These are phyloP conservation scores for Noctua comes DNA, from an alignment of 2,888 invertebrate genomes.

Conservation along the genomic window DNA sequence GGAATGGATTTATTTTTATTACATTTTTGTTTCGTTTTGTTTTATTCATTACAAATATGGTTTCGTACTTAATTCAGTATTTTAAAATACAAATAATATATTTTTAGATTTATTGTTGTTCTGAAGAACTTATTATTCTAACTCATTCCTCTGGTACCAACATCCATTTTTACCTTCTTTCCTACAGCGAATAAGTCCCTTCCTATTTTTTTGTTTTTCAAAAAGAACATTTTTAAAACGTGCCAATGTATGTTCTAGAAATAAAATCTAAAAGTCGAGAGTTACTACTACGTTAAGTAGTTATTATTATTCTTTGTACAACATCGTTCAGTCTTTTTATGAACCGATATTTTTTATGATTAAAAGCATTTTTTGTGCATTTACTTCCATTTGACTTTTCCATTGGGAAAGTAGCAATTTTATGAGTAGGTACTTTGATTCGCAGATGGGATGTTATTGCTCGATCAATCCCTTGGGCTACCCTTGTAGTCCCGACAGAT, in stretches of 20 bases:
- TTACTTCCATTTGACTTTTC: slow-evolving; percentile 18
- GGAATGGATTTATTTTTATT: not conserved
- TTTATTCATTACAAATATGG: not conserved
- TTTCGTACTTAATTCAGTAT: too few species aligned
- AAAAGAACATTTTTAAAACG: too few species aligned
- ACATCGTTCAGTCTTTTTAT: not conserved
- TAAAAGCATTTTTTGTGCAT: slow-evolving; percentile 1
- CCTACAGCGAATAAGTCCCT: not conserved
- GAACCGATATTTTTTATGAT: not conserved
- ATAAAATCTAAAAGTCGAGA: not conserved
- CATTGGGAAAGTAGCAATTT: slow-evolving; percentile 17
- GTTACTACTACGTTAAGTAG: too few species aligned
- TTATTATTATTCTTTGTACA: too few species aligned
- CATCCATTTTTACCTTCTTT: not conserved
- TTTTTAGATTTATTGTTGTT: not conserved
- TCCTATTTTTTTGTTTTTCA: not conserved
- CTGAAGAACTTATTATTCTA: too few species aligned
- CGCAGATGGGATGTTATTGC: slow-evolving; percentile 12
- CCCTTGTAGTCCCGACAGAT: not conserved
- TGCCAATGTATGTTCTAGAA: not conserved
- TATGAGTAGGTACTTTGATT: slow-evolving; percentile 8
- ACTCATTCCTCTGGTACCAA: too few species aligned
- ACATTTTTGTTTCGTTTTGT: not conserved
- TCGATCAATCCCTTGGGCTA: slow-evolving; percentile 22
- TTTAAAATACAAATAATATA: not conserved